phyloP scores from a whole-genome alignment of 2,113 vertebrate genomes.

The Mastomys coucha region DNA sequence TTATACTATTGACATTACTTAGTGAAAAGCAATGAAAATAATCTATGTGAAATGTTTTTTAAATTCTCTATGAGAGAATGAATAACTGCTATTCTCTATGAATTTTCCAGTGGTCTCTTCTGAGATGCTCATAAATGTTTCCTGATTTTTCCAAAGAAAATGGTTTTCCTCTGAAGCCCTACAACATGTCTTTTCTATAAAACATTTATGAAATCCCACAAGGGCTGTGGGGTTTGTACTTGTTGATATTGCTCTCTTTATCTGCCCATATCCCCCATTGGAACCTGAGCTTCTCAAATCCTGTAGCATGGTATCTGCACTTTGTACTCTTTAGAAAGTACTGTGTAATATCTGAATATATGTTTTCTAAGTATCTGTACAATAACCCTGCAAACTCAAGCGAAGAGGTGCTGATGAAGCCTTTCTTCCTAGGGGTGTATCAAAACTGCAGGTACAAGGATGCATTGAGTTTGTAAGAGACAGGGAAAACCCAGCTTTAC shows the following conservation, averaged over 20 bases:
- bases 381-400: neutral
- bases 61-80: neutral
- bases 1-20: slow-evolving; percentile 18
- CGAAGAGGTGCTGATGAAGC: no score
- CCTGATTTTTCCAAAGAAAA: neutral
- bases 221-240: neutral
- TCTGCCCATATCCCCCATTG: neutral
- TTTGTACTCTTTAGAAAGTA: neutral
- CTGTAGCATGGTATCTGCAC: neutral
- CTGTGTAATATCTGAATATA: neutral
- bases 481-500: neutral
- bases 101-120: neutral
- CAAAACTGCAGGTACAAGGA: neutral
- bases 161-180: neutral
- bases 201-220: neutral
- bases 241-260: neutral
- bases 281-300: neutral
- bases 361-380: neutral
- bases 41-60: slow-evolving; percentile 36
- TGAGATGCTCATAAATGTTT: neutral
- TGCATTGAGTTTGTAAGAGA: neutral
- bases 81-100: no score
- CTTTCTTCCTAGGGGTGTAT: neutral
- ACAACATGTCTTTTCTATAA: neutral
- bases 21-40: slow-evolving; percentile 33